phyloP scores from a whole-genome alignment of 1,140 invertebrate genomes.

The Pachypeltis micranthus region DNA sequence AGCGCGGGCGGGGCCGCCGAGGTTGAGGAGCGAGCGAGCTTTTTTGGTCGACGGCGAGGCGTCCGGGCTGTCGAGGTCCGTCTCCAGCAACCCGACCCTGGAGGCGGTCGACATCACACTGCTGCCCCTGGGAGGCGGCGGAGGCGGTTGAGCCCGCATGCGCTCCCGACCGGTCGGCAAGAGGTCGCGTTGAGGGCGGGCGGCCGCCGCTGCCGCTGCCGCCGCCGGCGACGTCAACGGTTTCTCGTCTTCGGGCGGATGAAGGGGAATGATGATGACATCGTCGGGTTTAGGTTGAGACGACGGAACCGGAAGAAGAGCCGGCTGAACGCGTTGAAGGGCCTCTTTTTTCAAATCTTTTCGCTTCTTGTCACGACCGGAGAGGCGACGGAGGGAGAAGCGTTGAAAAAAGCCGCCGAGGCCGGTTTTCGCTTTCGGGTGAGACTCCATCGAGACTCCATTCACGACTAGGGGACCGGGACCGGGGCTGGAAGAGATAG shows the following conservation, averaged over 20 bases:
- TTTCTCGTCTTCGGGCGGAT: conserved; percentile 34
- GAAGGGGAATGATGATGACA: conserved; percentile 36
- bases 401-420: conserved; percentile 41
- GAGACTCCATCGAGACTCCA: conserved; percentile 13
- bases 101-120: conserved; percentile 22
- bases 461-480: background rate
- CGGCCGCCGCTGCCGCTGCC: conserved; percentile 13
- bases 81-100: conserved; percentile 48
- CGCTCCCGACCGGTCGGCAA: conserved; percentile 8
- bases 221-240: conserved; percentile 26
- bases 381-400: conserved; percentile 39
- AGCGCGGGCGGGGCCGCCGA: conserved; percentile 43
- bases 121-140: conserved; percentile 13
- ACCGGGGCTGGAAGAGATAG: too few species aligned
- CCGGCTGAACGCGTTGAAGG: conserved; percentile 15
- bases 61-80: conserved; percentile 62
- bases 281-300: conserved; percentile 21
- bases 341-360: conserved; percentile 33
- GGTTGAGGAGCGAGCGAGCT: conserved; percentile 63
- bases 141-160: conserved; percentile 22
- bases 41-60: conserved; percentile 33
- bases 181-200: conserved; percentile 17
- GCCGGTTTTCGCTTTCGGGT: conserved; percentile 32
- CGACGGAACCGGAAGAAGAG: conserved; percentile 14
- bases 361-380: conserved; percentile 33